phyloP scores from a whole-genome alignment of 2,888 invertebrate genomes.

The Agrochola lota region DNA sequence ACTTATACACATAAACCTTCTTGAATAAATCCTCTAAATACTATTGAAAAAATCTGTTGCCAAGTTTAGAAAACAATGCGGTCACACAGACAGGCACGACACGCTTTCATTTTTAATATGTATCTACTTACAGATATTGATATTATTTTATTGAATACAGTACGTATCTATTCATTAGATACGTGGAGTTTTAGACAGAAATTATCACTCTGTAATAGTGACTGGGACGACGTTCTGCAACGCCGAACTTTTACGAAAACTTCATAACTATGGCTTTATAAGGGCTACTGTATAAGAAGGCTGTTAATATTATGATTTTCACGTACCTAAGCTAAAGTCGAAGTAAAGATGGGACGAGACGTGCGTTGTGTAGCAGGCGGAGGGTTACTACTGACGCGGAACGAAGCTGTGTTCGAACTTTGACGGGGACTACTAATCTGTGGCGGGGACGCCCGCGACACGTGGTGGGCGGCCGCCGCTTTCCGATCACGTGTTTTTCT shows the following conservation, averaged over 20 bases:
- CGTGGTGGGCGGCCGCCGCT: background rate
- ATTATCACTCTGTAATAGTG: too few species aligned
- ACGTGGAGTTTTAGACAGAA: background rate
- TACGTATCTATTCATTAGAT: background rate
- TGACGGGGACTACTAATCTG: too few species aligned
- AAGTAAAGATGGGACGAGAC: background rate
- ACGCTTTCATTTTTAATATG: too few species aligned
- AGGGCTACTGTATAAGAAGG: background rate
- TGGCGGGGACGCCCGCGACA: too few species aligned
- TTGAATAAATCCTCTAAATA: too few species aligned
- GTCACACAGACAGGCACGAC: too few species aligned
- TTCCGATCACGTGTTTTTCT: background rate
- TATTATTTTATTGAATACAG: background rate
- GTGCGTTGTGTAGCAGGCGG: background rate
- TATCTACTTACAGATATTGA: background rate
- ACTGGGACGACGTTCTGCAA: background rate
- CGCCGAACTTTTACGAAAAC: background rate
- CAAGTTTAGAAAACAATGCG: too few species aligned
- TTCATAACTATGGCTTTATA: background rate
- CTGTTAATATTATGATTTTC: background rate
- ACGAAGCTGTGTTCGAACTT: too few species aligned
- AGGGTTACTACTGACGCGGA: background rate
- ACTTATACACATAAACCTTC: too few species aligned
- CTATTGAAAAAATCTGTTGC: too few species aligned
- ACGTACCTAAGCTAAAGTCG: background rate